Percentiles rank a stretch among this genome's conserved stretches.
These are phyloP conservation scores for Lycia hirtaria DNA, from an alignment of 2,888 invertebrate species.

Conservation along the genomic window DNA sequence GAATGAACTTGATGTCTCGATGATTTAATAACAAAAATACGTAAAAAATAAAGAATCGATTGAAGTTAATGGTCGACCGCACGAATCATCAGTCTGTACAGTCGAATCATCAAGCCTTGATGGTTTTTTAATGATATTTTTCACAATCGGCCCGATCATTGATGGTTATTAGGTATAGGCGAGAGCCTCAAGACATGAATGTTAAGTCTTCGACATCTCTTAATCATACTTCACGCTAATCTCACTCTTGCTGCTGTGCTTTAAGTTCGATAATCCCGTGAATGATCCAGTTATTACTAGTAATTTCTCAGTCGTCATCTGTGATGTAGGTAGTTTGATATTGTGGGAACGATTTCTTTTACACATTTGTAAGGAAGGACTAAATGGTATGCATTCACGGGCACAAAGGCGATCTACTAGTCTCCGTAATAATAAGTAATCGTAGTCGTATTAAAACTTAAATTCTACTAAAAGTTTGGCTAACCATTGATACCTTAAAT, in stretches of 20 bases:
- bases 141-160: slow-evolving; percentile 84
- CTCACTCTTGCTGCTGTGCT: slow-evolving; percentile 45
- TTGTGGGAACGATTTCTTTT: slow-evolving; percentile 40
- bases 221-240: slow-evolving; percentile 47
- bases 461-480: no score
- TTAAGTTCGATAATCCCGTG: slow-evolving; percentile 47
- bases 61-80: slow-evolving; percentile 77
- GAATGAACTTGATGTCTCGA: slow-evolving; percentile 62
- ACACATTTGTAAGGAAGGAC: slow-evolving; percentile 11
- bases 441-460: no score
- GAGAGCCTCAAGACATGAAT: slow-evolving; percentile 73
- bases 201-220: slow-evolving; percentile 56
- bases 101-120: slow-evolving; percentile 83
- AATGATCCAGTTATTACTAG: slow-evolving; percentile 46
- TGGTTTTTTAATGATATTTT: slow-evolving; percentile 87
- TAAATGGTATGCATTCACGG: background rate
- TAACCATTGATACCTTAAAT: no score
- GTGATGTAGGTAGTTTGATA: slow-evolving; percentile 35
- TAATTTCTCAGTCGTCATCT: slow-evolving; percentile 47
- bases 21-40: slow-evolving; percentile 76
- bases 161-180: slow-evolving; percentile 83
- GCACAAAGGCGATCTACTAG: background rate
- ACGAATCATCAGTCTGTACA: slow-evolving; percentile 68
- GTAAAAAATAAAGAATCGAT: slow-evolving; percentile 77
- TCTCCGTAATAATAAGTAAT: background rate